phyloP scores from a whole-genome alignment of 2,888 invertebrate genomes.

The Taphrorychus bicolor region DNA sequence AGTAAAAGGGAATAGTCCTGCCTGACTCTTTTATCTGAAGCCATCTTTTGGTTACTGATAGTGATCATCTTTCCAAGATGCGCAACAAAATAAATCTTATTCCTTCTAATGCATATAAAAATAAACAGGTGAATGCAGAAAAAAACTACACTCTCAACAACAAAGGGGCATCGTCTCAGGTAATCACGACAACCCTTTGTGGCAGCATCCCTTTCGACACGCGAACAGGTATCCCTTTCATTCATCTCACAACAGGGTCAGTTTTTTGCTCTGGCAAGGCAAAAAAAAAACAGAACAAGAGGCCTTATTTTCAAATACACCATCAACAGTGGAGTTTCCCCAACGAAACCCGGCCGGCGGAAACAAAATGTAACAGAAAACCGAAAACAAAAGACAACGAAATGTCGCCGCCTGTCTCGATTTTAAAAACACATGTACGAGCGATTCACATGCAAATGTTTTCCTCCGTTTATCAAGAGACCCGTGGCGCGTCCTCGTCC shows the following conservation, averaged over 20 bases:
- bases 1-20: too few relatives aligned
- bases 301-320: background rate
- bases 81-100: too few relatives aligned
- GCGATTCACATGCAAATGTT: constrained; percentile 59
- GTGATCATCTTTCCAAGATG: too few relatives aligned
- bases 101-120: too few relatives aligned
- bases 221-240: constrained; percentile 29
- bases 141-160: too few relatives aligned
- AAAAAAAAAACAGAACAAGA: background rate
- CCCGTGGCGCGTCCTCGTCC: constrained; percentile 50
- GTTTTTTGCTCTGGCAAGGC: background rate
- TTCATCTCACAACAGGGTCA: constrained; percentile 20
- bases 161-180: too few relatives aligned
- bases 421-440: constrained; percentile 53
- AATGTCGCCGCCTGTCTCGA: constrained; percentile 36
- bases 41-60: too few relatives aligned
- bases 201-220: constrained; percentile 25
- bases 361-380: constrained; percentile 32
- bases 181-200: constrained; percentile 13
- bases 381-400: constrained; percentile 24
- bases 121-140: too few relatives aligned
- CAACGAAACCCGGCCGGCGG: constrained; percentile 1
- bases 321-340: background rate
- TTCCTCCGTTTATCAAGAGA: constrained; percentile 59
- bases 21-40: too few relatives aligned